These are phyloP conservation scores for Taeniopygia guttata DNA, from an alignment of 2,797 vertebrate genomes.

Conservation along the genomic window DNA sequence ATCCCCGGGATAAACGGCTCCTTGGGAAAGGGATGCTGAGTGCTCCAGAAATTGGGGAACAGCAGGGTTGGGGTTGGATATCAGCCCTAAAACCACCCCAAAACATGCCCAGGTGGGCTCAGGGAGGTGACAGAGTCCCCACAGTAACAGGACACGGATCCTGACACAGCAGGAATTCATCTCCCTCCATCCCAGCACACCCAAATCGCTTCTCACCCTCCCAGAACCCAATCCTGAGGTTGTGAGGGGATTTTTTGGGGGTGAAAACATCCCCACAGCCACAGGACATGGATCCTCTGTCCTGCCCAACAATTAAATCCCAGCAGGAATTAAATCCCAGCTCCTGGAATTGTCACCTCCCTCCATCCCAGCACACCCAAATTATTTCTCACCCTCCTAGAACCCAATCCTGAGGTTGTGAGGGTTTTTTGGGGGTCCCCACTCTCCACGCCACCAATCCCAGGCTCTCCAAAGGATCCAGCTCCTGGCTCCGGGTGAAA, in stretches of 20 bases:
- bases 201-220: too few relatives aligned
- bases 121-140: fast-evolving
- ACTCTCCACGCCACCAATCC: fast-evolving
- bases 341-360: too few relatives aligned
- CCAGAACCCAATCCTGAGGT: too few relatives aligned
- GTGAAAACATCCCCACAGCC: fast-evolving
- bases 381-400: fast-evolving
- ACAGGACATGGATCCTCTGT: background rate
- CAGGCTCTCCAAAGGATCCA: fast-evolving
- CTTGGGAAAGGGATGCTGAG: fast-evolving
- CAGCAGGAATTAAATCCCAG: too few relatives aligned
- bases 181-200: too few relatives aligned
- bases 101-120: fast-evolving
- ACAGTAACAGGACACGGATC: fast-evolving
- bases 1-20: background rate
- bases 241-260: too few relatives aligned
- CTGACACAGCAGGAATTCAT: too few relatives aligned
- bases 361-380: background rate
- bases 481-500: fast-evolving
- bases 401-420: fast-evolving
- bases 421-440: background rate
- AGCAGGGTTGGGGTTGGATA: fast-evolving
- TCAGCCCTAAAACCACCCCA: background rate
- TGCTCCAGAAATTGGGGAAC: fast-evolving
- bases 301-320: too few relatives aligned